Base-by-base conservation (phyloP, 2,797 vertebrate genomes). In the Epinephelus awoara region DNA sequence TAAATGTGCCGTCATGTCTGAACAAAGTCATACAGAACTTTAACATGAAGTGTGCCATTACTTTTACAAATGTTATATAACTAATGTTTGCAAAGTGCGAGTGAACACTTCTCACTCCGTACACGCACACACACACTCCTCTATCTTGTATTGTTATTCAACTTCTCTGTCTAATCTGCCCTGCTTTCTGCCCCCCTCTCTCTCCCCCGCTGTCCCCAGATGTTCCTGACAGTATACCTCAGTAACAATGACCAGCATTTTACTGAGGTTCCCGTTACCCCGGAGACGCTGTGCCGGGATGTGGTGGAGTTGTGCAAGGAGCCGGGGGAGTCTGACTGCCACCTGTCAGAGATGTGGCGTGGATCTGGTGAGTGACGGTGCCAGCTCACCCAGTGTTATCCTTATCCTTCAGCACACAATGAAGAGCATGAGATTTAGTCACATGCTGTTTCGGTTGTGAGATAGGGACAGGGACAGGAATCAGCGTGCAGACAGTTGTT, bases 201-300 rank as follows among this genome's bases (percentile, higher is more conserved):
- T 38, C 19, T n/a, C 14, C 17, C 69, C 19, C 13, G 23, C 29
- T 83, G 18, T 78, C 63, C 23, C 17, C 94, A 99, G 97, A 97
- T 98, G 97, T 98, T 99, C 93, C 96, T 99, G 84, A 99, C 98
- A 0, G 98, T 99, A 82, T 99, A 98, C 95, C 98, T 99, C 94
- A 99, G 98, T 93, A 99, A 99, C 94, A 98, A 97, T 6, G 98
- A 99, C 91, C 98, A 99, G 92, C 98, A 99, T 94, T 99, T 99
- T 93, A 98, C 97, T 0, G 98, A 99, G 95, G 98, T 99, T 54
- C 98, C 98, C 0, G 95, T 99, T 72, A 99, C 98, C 17, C 96
- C 97, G 0, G 98, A 99, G 74, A 99, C 98, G 0, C 89, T 96
- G 27, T 98, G 98, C 92, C 94, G 96, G 49, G 98, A 99, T 15